Evolutionary conservation across 2,888 invertebrate species (phyloP).

Genomic region (Rhagium mordax): DNA sequence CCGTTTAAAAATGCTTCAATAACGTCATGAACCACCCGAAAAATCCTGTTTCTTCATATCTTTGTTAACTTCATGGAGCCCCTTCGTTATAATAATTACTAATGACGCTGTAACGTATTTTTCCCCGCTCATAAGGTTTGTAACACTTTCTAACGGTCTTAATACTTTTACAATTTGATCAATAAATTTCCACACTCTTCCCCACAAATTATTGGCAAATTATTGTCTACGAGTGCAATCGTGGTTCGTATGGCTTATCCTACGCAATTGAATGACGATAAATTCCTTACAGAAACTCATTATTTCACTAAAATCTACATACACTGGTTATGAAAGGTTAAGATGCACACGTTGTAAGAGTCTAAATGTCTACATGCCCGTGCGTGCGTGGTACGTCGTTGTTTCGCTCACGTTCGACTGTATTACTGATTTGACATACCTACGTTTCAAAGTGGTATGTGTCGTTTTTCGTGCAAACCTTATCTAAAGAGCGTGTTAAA

Average conservation of each 20-base stretch:
- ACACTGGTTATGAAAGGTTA: too few relatives aligned
- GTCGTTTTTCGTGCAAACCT: too few relatives aligned
- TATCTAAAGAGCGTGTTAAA: too few relatives aligned
- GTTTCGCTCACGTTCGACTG: too few relatives aligned
- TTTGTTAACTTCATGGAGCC: constrained; percentile 29
- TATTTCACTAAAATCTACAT: too few relatives aligned
- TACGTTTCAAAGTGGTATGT: too few relatives aligned
- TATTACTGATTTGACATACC: too few relatives aligned
- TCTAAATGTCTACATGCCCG: too few relatives aligned
- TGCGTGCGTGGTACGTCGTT: too few relatives aligned
- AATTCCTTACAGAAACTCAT: too few relatives aligned
- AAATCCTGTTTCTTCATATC: constrained; percentile 23
- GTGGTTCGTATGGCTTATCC: constrained; percentile 46
- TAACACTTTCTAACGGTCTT: constrained; percentile 48
- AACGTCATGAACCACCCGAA: neutral
- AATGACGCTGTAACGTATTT: constrained; percentile 48
- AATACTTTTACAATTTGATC: constrained; percentile 43
- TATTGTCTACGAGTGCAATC: constrained; percentile 42
- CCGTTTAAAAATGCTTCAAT: constrained; percentile 29
- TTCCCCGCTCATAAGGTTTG: constrained; percentile 48
- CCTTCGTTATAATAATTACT: constrained; percentile 36
- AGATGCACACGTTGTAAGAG: too few relatives aligned
- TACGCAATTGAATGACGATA: too few relatives aligned
- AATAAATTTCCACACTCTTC: constrained; percentile 51
- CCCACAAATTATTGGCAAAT: constrained; percentile 38